phyloP scores from a whole-genome alignment of 2,113 vertebrate species.

The Stigmatopora argus region DNA sequence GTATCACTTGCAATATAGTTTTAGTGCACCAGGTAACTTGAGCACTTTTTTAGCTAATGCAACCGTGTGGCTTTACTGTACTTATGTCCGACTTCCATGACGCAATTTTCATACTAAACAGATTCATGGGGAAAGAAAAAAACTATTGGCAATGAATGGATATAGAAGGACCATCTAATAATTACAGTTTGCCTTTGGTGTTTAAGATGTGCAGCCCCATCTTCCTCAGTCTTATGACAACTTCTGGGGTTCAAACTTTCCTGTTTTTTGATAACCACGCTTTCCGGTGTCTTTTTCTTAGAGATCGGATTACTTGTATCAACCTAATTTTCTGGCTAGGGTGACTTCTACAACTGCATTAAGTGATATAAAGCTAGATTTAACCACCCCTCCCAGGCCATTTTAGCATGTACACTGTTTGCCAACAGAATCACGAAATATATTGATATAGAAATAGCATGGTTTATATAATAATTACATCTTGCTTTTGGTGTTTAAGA shows the following conservation, averaged over 20 bases:
- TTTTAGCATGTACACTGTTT: constrained; percentile 30
- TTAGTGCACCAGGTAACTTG: not conserved
- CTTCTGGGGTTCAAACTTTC: constrained; percentile 24
- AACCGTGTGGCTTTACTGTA: not conserved
- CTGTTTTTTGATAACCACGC: constrained; percentile 61
- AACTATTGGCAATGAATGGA: not conserved
- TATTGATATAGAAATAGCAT: not conserved
- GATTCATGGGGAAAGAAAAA: not conserved
- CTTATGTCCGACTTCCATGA: not conserved
- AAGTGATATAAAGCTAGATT: constrained; percentile 29
- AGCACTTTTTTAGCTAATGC: not conserved
- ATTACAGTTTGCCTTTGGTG: not conserved
- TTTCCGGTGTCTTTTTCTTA: constrained; percentile 48
- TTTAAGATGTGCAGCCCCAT: constrained; percentile 19
- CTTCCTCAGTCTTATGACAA: constrained; percentile 19
- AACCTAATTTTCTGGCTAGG: constrained; percentile 31
- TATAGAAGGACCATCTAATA: constrained; percentile 4
- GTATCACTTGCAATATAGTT: not conserved
- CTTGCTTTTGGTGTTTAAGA: not conserved
- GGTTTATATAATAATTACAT: constrained; percentile 3
- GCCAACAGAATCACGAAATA: not conserved
- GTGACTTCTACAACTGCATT: constrained; percentile 43
- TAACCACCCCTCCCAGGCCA: constrained; percentile 1
- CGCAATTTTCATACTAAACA: not conserved
- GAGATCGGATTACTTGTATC: constrained; percentile 38